phyloP scores from a whole-genome alignment of 2,888 invertebrate genomes.

The Caenorhabditis sulstoni region DNA sequence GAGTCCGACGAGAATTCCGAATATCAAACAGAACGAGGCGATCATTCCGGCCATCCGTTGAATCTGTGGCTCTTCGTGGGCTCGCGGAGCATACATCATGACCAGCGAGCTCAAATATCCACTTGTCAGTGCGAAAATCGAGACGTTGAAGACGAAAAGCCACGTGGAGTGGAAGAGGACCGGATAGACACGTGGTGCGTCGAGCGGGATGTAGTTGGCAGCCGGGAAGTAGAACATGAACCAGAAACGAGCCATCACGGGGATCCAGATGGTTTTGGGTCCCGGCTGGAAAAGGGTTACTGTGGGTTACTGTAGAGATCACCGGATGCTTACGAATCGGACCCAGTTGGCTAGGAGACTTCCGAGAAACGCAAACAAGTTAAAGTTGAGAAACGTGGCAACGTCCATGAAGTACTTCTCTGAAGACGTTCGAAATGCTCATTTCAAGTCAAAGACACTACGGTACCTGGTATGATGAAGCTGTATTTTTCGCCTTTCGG shows the following conservation, averaged over 20 bases:
- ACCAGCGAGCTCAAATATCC: constrained; percentile 93
- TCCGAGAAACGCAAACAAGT: constrained; percentile 92
- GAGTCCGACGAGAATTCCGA: constrained; percentile 51
- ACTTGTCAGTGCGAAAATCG: constrained; percentile 89
- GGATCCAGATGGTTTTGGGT: constrained; percentile 87
- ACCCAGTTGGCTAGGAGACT: constrained; percentile 86
- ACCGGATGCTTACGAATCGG: constrained; percentile 43
- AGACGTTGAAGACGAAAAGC: constrained; percentile 80
- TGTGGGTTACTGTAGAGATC: constrained; percentile 4
- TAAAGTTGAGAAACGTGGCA: constrained; percentile 94
- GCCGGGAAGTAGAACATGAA: constrained; percentile 92
- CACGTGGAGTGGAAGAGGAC: constrained; percentile 87
- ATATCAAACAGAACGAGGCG: constrained; percentile 48
- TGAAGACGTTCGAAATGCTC: constrained; percentile 6
- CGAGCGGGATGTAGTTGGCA: constrained; percentile 89
- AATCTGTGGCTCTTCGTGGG: constrained; percentile 32
- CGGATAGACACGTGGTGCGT: constrained; percentile 80
- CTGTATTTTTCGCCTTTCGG: constrained; percentile 35
- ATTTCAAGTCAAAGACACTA: no score
- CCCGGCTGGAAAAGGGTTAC: constrained; percentile 85
- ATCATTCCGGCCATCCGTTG: constrained; percentile 55
- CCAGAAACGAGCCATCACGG: constrained; percentile 86
- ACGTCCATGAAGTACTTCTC: constrained; percentile 81
- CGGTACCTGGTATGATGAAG: constrained; percentile 54
- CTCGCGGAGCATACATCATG: constrained; percentile 92